Base-by-base conservation (phyloP, 1,140 invertebrate genomes). In the Meloidogyne hapla region DNA sequence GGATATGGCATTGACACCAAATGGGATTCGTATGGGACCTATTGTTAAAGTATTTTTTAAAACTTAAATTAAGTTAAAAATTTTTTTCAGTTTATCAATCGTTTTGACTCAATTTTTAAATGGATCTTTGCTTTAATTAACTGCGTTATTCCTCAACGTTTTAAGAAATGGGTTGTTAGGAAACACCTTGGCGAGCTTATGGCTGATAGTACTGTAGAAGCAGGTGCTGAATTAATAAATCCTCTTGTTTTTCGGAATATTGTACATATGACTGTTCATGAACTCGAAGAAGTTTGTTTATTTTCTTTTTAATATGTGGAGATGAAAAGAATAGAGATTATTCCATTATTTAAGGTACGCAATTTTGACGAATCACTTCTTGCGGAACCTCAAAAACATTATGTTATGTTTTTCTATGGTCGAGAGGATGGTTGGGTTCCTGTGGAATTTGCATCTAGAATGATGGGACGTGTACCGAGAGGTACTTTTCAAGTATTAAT, bases 1-100 rank as follows among this genome's bases (percentile, higher is more conserved):
- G 65, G 28, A 67, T 42, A 67, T 67, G 65, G 65, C n/a, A 18
- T 42, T 38, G 65, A 67, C 65, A 33, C 65, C 65, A 42, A 67
- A 42, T n/a, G 65, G 65, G 18, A 25, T 18, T 38, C 5, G 21
- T 4, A 25, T 67, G 28, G 65, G 65, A 23, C 65, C 65, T 21
- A 42, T 67, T 33, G 65, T 67, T 4, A 67, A 67, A 42, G 65
- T 67, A 67, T 6, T 25, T n/a, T 25, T 33, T 1, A 18, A 21
- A 6, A 4, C 0, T 23, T n/a, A 67, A 5, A n/a, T 67, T 42
- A n/a, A 21, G 23, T 38, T 38, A 2, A 18, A 66, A 66, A 4
- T 18, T 67, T 42, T 21, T 42, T 67, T 66, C n/a, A 33, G 28
- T 67, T 67, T 67, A 0, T 42, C 40, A 67, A 67, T 67, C 21